A percentile compares a stretch with the other conserved stretches of the same genome.
Evolutionary conservation across 2,113 vertebrate genomes (phyloP).

Genomic region (Narcine bancroftii): DNA sequence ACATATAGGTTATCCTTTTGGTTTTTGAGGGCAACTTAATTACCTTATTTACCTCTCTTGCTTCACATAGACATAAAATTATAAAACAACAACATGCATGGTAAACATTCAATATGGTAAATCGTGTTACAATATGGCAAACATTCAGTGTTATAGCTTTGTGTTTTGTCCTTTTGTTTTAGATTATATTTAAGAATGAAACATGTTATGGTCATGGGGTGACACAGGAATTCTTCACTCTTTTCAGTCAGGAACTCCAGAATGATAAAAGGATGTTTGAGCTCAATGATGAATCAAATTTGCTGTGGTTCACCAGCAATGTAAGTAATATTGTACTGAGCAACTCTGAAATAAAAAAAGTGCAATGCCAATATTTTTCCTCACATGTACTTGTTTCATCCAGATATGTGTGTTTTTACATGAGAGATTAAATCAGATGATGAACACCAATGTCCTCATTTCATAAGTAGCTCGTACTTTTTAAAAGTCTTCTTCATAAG

Average conservation of each 20-base stretch:
- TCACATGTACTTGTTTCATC: not conserved
- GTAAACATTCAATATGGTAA: not conserved
- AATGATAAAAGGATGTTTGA: not conserved
- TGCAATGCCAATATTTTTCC: not conserved
- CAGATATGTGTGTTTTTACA: not conserved
- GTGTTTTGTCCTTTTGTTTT: not conserved
- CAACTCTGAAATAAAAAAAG: not conserved
- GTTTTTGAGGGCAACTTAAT: too few relatives aligned
- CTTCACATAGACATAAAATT: too few relatives aligned
- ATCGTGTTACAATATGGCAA: not conserved
- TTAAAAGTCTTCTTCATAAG: not conserved
- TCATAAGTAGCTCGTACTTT: not conserved
- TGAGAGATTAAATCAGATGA: not conserved
- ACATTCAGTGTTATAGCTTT: not conserved
- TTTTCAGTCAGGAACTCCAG: not conserved
- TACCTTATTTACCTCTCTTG: too few relatives aligned
- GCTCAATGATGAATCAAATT: not conserved
- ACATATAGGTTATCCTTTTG: too few relatives aligned
- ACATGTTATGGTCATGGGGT: not conserved
- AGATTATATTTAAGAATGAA: not conserved
- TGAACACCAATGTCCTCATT: not conserved
- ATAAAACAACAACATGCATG: too few relatives aligned
- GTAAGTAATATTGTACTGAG: not conserved
- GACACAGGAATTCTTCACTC: conserved; percentile 15
- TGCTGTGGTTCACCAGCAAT: conserved; percentile 25